Evolutionary conservation across 2,888 invertebrate genomes (phyloP).

Genomic region (Eumerus sabulonum): DNA sequence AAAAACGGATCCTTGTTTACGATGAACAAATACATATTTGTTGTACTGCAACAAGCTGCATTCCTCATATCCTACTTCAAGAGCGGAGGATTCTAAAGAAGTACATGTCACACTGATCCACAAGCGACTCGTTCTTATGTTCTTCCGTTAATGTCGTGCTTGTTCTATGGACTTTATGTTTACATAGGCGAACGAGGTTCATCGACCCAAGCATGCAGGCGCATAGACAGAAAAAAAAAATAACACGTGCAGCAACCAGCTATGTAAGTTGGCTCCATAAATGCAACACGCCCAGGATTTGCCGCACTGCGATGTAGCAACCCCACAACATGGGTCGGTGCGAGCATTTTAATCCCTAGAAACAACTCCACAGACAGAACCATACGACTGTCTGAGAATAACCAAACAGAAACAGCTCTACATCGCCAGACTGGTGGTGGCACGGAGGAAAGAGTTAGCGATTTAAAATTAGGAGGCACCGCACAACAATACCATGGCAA

Average conservation of each 20-base stretch:
- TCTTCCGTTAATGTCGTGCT: too few species aligned
- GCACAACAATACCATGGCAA: slow-evolving; percentile 34
- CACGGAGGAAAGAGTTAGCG: slow-evolving; percentile 19
- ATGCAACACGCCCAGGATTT: slow-evolving; percentile 37
- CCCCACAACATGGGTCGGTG: slow-evolving; percentile 6
- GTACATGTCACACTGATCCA: too few species aligned
- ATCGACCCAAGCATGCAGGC: slow-evolving; percentile 34
- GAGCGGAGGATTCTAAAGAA: too few species aligned
- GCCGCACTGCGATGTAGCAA: not conserved
- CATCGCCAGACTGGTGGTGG: slow-evolving; percentile 33
- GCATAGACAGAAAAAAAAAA: slow-evolving; percentile 4
- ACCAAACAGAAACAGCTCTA: slow-evolving; percentile 23
- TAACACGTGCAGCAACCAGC: too few species aligned
- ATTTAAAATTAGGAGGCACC: slow-evolving; percentile 62
- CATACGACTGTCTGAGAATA: slow-evolving; percentile 7
- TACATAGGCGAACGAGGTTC: slow-evolving; percentile 35
- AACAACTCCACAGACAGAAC: slow-evolving; percentile 36
- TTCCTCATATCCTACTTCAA: too few species aligned
- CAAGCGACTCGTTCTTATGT: too few species aligned
- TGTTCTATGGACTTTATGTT: too few species aligned
- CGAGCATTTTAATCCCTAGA: slow-evolving; percentile 40
- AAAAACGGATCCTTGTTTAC: too few species aligned
- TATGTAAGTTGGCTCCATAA: too few species aligned
- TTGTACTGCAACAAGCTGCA: too few species aligned
- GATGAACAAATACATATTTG: too few species aligned